Percentiles rank a stretch among this genome's conserved stretches.
Evolutionary conservation across 2,113 vertebrate species (phyloP).

Genomic region (Forbesichthys papilliferus): DNA sequence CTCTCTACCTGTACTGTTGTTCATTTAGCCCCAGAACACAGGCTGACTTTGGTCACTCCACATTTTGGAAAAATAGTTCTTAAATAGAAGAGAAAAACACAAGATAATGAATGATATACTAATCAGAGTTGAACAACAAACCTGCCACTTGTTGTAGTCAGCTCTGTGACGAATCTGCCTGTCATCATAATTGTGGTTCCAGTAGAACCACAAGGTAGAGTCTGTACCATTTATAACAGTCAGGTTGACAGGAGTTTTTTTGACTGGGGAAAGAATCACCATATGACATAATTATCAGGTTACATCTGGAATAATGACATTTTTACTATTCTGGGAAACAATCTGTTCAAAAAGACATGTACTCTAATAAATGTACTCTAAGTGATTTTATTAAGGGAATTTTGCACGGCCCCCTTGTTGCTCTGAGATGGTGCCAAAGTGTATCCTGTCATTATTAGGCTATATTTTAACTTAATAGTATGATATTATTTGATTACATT

Average conservation of each 20-base stretch:
- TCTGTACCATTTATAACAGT: not conserved
- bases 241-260: not conserved
- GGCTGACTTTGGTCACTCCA: slow-evolving; percentile 77
- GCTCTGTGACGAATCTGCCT: not conserved
- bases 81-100: too few relatives aligned
- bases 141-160: not conserved
- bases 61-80: not conserved
- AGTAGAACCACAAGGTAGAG: not conserved
- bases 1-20: slow-evolving; percentile 46
- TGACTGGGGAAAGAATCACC: not conserved
- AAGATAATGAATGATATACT: too few relatives aligned
- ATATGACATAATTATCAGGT: not conserved
- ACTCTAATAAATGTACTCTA: too few relatives aligned
- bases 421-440: too few relatives aligned
- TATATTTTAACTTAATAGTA: not conserved
- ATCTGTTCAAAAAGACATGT: too few relatives aligned
- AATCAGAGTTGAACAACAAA: not conserved
- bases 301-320: too few relatives aligned
- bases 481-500: not conserved
- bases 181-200: not conserved
- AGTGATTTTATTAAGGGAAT: too few relatives aligned
- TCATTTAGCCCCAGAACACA: slow-evolving; percentile 56
- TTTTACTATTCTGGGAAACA: too few relatives aligned
- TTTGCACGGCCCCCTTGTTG: too few relatives aligned
- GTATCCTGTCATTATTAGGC: too few relatives aligned